Evolutionary conservation across 2,888 invertebrate species (phyloP).

Genomic region (Ectemnius cavifrons): DNA sequence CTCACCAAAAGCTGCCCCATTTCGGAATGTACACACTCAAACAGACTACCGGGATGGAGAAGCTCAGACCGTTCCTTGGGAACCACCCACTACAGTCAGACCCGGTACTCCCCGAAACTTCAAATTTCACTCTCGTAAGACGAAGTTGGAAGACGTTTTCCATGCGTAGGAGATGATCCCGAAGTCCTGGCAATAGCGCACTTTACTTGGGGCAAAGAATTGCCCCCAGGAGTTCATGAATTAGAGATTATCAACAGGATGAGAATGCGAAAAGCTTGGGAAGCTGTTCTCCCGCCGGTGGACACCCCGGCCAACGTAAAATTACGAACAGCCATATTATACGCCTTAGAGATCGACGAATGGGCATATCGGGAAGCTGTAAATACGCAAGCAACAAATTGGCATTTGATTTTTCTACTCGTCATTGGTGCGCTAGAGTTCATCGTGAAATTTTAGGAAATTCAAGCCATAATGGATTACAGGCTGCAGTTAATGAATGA

Average conservation of each 20-base stretch:
- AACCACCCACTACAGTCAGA: constrained; percentile 81
- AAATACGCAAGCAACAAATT: constrained; percentile 33
- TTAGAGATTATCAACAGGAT: constrained; percentile 84
- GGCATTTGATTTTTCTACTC: not conserved
- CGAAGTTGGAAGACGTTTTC: not conserved
- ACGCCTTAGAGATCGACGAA: constrained; percentile 89
- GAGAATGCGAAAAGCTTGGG: constrained; percentile 84
- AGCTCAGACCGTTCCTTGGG: constrained; percentile 88
- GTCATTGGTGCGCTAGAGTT: not conserved
- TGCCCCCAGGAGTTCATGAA: constrained; percentile 83
- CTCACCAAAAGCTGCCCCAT: constrained; percentile 40
- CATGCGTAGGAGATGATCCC: constrained; percentile 76
- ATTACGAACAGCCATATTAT: constrained; percentile 83
- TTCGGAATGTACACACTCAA: constrained; percentile 81
- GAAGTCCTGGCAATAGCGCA: constrained; percentile 84
- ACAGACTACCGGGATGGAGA: constrained; percentile 87
- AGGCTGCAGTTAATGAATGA: constrained; percentile 85
- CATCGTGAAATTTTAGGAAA: constrained; percentile 79
- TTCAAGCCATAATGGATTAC: constrained; percentile 85
- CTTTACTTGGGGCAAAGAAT: constrained; percentile 83
- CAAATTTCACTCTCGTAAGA: too few relatives aligned
- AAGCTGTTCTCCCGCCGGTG: constrained; percentile 81
- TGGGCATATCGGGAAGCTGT: constrained; percentile 91
- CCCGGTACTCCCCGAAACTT: constrained; percentile 50
- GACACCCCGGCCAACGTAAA: constrained; percentile 81